These are phyloP conservation scores for Drosophila multiciliata DNA, from an alignment of 2,888 invertebrate species.

Conservation along the genomic window DNA sequence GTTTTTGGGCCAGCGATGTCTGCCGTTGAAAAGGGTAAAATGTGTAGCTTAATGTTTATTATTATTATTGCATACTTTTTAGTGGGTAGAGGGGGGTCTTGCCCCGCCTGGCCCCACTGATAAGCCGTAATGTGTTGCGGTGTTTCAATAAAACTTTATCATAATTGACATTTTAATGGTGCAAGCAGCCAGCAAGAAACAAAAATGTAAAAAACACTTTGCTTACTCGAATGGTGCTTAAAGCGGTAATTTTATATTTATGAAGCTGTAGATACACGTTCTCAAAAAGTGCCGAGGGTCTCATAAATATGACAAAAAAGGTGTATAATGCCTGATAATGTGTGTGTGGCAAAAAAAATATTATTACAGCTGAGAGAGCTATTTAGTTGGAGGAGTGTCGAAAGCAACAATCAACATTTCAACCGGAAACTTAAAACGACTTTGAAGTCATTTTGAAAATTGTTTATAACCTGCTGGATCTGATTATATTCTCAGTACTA, in stretches of 20 bases:
- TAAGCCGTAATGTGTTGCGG: conserved; percentile 76
- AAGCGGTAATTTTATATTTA: conserved; percentile 66
- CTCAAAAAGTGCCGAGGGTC: conserved; percentile 49
- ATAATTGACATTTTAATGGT: conserved; percentile 79
- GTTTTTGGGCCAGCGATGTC: conserved; percentile 29
- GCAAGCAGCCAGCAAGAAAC: conserved; percentile 25
- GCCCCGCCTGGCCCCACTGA: conserved; percentile 55
- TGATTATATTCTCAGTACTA: neutral
- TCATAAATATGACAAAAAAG: conserved; percentile 59
- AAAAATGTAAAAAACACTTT: conserved; percentile 12
- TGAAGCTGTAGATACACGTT: conserved; percentile 45
- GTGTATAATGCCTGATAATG: conserved; percentile 60
- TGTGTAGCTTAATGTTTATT: conserved; percentile 70
- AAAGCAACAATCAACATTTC: neutral
- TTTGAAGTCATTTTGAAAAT: neutral
- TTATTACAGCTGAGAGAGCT: neutral
- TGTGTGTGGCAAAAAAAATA: conserved; percentile 16
- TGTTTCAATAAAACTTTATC: conserved; percentile 79
- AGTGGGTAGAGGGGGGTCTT: neutral
- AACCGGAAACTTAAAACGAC: neutral
- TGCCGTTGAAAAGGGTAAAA: conserved; percentile 69
- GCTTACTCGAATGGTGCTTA: conserved; percentile 40
- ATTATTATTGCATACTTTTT: conserved; percentile 71
- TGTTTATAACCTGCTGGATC: neutral
- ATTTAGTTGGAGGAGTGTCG: neutral